phyloP scores from a whole-genome alignment of 2,797 vertebrate species.

The Okamejei kenojei region DNA sequence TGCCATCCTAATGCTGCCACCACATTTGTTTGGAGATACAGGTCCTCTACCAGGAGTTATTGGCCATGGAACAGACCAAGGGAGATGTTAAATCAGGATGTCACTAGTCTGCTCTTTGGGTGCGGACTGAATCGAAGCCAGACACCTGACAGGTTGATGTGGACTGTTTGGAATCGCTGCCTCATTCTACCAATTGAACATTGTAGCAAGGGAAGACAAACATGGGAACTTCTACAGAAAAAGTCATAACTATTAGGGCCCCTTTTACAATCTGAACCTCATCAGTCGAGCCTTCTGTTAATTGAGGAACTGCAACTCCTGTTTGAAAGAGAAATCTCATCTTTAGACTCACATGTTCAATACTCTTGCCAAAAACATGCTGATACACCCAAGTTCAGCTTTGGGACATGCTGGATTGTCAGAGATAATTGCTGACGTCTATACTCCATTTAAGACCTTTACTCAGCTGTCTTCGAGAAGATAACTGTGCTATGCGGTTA shows the following conservation, averaged over 20 bases:
- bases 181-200: conserved; percentile 1
- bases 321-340: neutral
- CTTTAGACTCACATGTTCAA: neutral
- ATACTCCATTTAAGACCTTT: too few relatives aligned
- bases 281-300: neutral
- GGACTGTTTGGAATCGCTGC: neutral
- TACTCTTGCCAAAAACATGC: neutral
- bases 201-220: neutral
- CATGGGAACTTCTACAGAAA: neutral
- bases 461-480: too few relatives aligned
- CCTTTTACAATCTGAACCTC: neutral
- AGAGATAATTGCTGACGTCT: neutral
- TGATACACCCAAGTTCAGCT: neutral
- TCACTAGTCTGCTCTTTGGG: neutral
- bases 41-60: neutral
- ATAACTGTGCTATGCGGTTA: neutral
- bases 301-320: neutral
- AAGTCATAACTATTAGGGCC: neutral
- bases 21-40: neutral
- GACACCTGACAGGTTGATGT: neutral
- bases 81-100: conserved; percentile 31
- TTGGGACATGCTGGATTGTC: neutral
- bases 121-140: conserved; percentile 26
- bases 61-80: neutral
- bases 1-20: neutral